Base-by-base conservation (phyloP, 2,797 vertebrate species). In the Geotrypetes seraphini region DNA sequence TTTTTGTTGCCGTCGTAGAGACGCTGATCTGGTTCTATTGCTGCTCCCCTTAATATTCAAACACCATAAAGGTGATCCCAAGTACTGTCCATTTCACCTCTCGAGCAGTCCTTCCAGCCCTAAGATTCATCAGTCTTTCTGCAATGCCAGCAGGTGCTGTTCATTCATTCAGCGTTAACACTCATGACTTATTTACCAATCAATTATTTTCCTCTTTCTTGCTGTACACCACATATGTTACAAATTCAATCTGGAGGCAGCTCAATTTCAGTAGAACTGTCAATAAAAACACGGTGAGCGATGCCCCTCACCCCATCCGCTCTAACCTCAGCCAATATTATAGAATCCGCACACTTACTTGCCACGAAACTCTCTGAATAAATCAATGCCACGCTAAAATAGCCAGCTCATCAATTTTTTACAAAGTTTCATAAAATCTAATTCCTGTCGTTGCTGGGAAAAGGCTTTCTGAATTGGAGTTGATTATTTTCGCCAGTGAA, bases 361-460 rank as follows among this genome's bases (percentile, higher is more conserved):
- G 78, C 81, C 85, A 84, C 79, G 83, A 84, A 84, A 85, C 75
- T 78, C 75, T 60, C 71, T 75, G 75, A 85, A 87, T 89, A 75
- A 78, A 70, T 78, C 83, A 80, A 84, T 79, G 70, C 72, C n/a
- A 78, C 83, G 78, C 83, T 85, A 84, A 87, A 83, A 80, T 62
- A 75, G 29, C 23, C n/a, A 25, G 36, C 43, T 23, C 62, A 71
- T 78, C 66, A 54, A 76, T 72, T 68, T 75, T 83, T 80, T 64
- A 75, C 78, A 60, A 74, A 71, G 33, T 50, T 62, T 57, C 47
- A 34, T 39, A 45, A 71, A 71, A 75, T 62, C 57, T 60, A 73
- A 78, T 70, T 75, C 69, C 43, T 39, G 39, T 60, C 39, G 53
- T 63, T 65, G 63, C 63, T 50, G 57, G 57, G 65, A 68, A 63